These are phyloP conservation scores for Nannoperca australis DNA, from an alignment of 2,797 vertebrate genomes.

Conservation along the genomic window DNA sequence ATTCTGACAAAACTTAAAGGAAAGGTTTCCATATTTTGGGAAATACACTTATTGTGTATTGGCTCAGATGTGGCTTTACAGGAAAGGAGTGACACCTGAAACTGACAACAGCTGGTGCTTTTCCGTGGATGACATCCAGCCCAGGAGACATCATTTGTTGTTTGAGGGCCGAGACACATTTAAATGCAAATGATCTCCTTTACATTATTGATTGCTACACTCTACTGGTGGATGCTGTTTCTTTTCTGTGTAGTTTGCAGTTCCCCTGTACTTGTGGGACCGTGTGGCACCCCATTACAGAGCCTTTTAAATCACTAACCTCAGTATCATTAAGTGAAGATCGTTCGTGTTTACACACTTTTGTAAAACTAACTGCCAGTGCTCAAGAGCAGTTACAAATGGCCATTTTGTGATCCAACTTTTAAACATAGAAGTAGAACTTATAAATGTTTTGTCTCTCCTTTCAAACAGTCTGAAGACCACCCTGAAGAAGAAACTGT, in stretches of 20 bases:
- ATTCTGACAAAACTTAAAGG: neutral
- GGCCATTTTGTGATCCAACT: conserved; percentile 1
- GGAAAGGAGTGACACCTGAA: conserved; percentile 2
- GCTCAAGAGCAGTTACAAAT: neutral
- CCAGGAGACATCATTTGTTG: conserved; percentile 47
- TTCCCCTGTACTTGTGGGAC: conserved; percentile 39
- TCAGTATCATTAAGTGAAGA: conserved; percentile 50
- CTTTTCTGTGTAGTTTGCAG: conserved; percentile 56
- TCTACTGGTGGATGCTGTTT: conserved; percentile 24
- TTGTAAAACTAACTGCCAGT: conserved; percentile 19
- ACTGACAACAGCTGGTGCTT: conserved; percentile 43
- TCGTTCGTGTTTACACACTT: conserved; percentile 32
- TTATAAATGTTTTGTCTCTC: conserved; percentile 23
- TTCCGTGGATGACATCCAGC: conserved; percentile 37
- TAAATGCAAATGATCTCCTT: conserved; percentile 71
- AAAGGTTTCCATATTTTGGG: neutral
- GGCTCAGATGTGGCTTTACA: conserved; percentile 1
- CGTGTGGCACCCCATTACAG: conserved; percentile 35
- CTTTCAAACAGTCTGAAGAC: conserved; percentile 86
- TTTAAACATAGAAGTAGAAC: neutral
- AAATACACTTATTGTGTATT: neutral
- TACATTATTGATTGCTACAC: conserved; percentile 59
- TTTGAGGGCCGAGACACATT: conserved; percentile 51
- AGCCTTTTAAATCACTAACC: conserved; percentile 57
- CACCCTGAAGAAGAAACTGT: conserved; percentile 89